Evolutionary conservation across 2,888 invertebrate species (phyloP).

Genomic region (Noctua janthe): DNA sequence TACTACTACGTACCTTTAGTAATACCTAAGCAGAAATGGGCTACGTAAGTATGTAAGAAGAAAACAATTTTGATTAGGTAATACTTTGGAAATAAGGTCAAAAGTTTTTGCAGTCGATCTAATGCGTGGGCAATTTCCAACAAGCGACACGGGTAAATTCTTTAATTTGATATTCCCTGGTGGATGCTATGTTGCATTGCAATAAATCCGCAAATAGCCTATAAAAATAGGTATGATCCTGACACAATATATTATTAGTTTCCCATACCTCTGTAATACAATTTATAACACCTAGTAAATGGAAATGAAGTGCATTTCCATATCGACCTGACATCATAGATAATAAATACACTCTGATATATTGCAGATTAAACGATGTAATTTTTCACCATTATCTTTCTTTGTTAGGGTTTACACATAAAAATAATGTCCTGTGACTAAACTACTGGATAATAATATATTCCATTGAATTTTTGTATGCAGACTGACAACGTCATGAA

Average conservation of each 20-base stretch:
- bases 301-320: conserved; percentile 27
- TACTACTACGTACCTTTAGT: no score
- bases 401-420: conserved; percentile 15
- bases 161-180: background rate
- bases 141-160: background rate
- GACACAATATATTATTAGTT: conserved; percentile 11
- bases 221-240: background rate
- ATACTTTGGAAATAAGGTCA: background rate
- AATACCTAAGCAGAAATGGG: no score
- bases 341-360: no score
- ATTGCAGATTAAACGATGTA: conserved; percentile 17
- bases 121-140: background rate
- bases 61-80: background rate
- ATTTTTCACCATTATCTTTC: conserved; percentile 22
- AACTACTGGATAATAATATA: no score
- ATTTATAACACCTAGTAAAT: conserved; percentile 5
- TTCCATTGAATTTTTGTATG: no score
- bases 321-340: conserved; percentile 20
- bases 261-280: background rate
- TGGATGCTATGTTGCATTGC: background rate
- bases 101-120: background rate
- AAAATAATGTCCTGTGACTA: background rate
- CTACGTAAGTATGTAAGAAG: background rate
- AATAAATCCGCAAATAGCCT: background rate
- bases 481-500: no score